Evolutionary conservation across 2,888 invertebrate species (phyloP).

Genomic region (Melieria picta): DNA sequence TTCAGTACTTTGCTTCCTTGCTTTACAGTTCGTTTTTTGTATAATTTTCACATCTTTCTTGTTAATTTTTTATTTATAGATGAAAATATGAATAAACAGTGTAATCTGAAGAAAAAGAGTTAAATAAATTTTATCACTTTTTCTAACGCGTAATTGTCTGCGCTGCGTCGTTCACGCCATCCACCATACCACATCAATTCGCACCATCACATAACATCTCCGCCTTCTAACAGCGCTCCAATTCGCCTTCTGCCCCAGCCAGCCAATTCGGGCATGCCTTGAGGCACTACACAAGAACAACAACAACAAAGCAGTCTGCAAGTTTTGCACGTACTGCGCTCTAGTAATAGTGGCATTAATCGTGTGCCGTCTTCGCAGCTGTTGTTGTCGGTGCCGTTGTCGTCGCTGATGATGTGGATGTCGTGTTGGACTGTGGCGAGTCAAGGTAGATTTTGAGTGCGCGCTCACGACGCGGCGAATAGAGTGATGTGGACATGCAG

Average conservation of each 20-base stretch:
- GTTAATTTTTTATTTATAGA: conserved; percentile 18
- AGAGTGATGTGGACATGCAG: conserved; percentile 64
- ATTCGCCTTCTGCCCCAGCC: neutral
- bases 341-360: conserved; percentile 7
- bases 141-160: conserved; percentile 5
- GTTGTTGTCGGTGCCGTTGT: conserved; percentile 38
- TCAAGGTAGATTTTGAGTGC: conserved; percentile 80
- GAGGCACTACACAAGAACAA: neutral
- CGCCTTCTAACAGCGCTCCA: neutral
- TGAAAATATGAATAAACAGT: conserved; percentile 29
- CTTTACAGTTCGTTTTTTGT: conserved; percentile 1
- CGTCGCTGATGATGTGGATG: conserved; percentile 34
- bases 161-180: too few species aligned
- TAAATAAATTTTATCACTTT: conserved; percentile 28
- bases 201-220: too few species aligned
- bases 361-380: conserved; percentile 12
- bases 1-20: conserved; percentile 18
- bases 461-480: conserved; percentile 75
- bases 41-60: neutral
- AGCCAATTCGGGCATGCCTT: neutral
- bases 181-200: too few species aligned
- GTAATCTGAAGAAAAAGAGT: conserved; percentile 23
- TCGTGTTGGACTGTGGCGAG: conserved; percentile 48
- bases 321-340: too few species aligned
- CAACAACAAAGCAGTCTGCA: neutral